Conservation (phyloP, 1,140 invertebrate species). For the Triops cancriformis region DNA sequence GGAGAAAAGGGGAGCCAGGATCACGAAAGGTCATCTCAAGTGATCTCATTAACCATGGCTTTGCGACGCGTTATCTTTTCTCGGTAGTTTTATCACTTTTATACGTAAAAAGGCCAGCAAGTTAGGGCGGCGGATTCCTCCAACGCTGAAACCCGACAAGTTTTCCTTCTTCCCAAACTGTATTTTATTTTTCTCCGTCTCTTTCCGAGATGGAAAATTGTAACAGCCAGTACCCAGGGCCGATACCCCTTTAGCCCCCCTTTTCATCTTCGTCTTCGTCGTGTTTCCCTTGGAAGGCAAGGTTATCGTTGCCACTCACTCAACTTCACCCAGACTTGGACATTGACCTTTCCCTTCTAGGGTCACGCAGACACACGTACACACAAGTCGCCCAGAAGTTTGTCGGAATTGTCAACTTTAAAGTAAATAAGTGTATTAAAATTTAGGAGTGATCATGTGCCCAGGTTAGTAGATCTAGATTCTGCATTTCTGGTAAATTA, state of each 20-base stretch:
- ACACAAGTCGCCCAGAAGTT: too few relatives aligned
- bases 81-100: not conserved
- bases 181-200: too few relatives aligned
- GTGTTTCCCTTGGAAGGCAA: not conserved
- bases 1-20: not conserved
- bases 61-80: slow-evolving; percentile 10
- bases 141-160: too few relatives aligned
- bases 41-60: not conserved
- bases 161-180: too few relatives aligned
- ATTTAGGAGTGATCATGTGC: too few relatives aligned
- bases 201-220: too few relatives aligned
- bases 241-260: not conserved
- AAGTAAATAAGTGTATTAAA: too few relatives aligned
- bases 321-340: not conserved
- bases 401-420: too few relatives aligned
- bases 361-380: not conserved
- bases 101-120: not conserved
- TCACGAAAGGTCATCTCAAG: not conserved
- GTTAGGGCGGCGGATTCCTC: too few relatives aligned
- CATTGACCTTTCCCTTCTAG: not conserved
- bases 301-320: too few relatives aligned
- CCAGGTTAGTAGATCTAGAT: too few relatives aligned
- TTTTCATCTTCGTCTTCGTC: not conserved
- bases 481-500: too few relatives aligned
- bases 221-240: not conserved